Evolutionary conservation across 2,888 invertebrate species (phyloP), one percentile per base, ranked within the genome.

Genomic region (Capitulum mitella): DNA sequence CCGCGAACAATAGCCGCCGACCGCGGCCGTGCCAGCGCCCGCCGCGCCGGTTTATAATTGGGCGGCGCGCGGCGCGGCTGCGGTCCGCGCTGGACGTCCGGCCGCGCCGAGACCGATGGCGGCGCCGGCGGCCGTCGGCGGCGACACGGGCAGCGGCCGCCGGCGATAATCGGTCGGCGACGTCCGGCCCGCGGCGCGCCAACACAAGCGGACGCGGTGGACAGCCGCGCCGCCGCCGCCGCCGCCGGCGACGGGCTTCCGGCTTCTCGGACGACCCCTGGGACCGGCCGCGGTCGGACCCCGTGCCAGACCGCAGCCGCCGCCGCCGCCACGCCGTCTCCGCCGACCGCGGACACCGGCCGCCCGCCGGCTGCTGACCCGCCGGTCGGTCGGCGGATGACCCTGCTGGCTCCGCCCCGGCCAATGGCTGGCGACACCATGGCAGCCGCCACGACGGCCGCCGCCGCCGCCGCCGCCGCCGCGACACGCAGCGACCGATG

Each of bases 31-130:
- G 64, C 64, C 64, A 64, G 19, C n/a, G 34, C 51, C 1, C 51
- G 51, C 22, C 51, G 29, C n/a, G 32, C 16, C 64, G 34, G 34
- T 64, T n/a, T 64, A 64, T 64, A 64, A 64, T 64, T 64, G 64
- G 34, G 64, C 16, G 34, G 34, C 34, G 64, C 34, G n/a, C 58
- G 58, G 10, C 34, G 34, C 64, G 32, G 64, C 34, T 19, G 64
- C 34, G 51, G 51, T 22, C 19, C 22, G n/a, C n/a, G n/a, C n/a
- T n/a, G n/a, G 43, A 43, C 43, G 43, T 43, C 43, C 43, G n/a
- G 43, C 43, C 5, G 43, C 58, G 58, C 16, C 34, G 61, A 1
- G 29, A 19, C 64, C 16, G 64, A 58, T 14, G 58, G 3, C 54
- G 58, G 5, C n/a, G 29, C 58, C 58, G 58, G 58, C 58, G 64